phyloP scores from a whole-genome alignment of 2,888 invertebrate species.

The Rhagophthalmus giganteus region DNA sequence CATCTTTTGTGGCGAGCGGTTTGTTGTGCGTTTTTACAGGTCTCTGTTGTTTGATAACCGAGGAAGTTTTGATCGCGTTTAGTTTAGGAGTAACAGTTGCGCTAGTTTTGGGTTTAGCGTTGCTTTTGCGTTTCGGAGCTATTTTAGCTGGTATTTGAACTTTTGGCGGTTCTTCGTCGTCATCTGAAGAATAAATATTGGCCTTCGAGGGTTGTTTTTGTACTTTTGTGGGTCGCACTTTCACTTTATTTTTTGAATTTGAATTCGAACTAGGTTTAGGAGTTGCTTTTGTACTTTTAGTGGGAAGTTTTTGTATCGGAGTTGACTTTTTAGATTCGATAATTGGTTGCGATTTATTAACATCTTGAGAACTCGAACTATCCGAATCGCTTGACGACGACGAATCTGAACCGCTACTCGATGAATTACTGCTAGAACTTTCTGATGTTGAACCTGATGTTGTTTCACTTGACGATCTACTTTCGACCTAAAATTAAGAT shows the following conservation, averaged over 20 bases:
- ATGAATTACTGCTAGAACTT: conserved; percentile 68
- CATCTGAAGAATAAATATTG: conserved; percentile 51
- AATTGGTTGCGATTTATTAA: conserved; percentile 44
- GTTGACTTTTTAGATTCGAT: conserved; percentile 49
- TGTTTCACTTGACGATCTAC: conserved; percentile 63
- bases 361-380: conserved; percentile 62
- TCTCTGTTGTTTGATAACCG: conserved; percentile 35
- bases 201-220: conserved; percentile 44
- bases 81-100: conserved; percentile 61
- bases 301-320: conserved; percentile 15
- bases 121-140: conserved; percentile 58
- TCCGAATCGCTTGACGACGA: conserved; percentile 73
- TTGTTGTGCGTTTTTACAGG: conserved; percentile 33
- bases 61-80: conserved; percentile 36
- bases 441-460: conserved; percentile 70
- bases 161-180: conserved; percentile 49
- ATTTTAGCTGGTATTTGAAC: conserved; percentile 49
- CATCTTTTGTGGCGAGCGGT: conserved; percentile 17
- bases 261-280: no score
- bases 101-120: conserved; percentile 66
- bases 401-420: conserved; percentile 70
- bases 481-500: conserved; percentile 48
- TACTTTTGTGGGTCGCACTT: conserved; percentile 32
- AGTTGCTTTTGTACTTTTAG: conserved; percentile 43
- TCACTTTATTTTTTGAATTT: conserved; percentile 30